Evolutionary conservation across 2,888 invertebrate species (phyloP), one percentile per base, ranked within the genome.

Genomic region (Priocnemis perturbator): DNA sequence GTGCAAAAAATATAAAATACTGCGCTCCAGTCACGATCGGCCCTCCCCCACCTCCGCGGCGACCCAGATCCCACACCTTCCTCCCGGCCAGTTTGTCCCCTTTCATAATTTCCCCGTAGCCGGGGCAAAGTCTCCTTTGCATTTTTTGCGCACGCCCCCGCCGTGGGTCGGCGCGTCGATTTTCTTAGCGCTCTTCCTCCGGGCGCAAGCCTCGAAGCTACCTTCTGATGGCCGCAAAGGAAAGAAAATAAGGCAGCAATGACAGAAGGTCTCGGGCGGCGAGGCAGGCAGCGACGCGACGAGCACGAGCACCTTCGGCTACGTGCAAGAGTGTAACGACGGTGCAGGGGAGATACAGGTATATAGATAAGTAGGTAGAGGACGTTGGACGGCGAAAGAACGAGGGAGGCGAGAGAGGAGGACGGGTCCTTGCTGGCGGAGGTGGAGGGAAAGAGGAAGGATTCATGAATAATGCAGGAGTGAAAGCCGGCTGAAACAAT

Each of bases 401-500:
- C 2, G 50, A 50, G 11, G 48, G 48, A n/a, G 20, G 19, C 17
- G 20, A 57, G 19, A 26, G 50, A 11, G 11, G 11, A 37, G 11
- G 21, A 5, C 1, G 14, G 15, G 20, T 50, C 50, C 17, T 19
- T 20, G 2, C 20, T n/a, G 19, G 30, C 30, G 45, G 20, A 9
- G 4, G n/a, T 23, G 9, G 48, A 11, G 20, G 23, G 53, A n/a
- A 50, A 50, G 62, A 69, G 61, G 59, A 70, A 60, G 67, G 77
- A 71, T 69, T 81, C 82, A 81, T 81, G 82, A 81, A 81, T 81
- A 81, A 81, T 81, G 82, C 72, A 82, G 66, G 67, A 77, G 76
- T 68, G 78, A 81, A 80, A 80, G 74, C 81, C 80, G 76, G 77
- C 71, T 77, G 82, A 81, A 81, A 82, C 81, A 81, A 82, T 82